A percentile compares a stretch with the other conserved stretches of the same genome.
Conservation (phyloP, 2,888 invertebrate species). For the Aspidiotus rigidus region DNA sequence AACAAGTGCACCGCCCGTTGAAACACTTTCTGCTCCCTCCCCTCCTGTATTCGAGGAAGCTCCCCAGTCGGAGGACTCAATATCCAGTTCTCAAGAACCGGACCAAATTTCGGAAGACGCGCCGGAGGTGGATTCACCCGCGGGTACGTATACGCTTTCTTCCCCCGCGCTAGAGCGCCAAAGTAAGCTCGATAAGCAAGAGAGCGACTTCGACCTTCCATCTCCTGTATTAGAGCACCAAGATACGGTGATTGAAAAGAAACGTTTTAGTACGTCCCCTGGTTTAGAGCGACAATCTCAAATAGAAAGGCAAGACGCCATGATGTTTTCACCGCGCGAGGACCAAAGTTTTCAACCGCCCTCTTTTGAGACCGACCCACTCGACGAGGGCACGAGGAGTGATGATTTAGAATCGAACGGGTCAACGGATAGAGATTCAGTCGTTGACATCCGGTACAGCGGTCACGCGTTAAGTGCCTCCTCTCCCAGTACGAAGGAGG, state of each 20-base stretch:
- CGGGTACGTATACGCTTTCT: neutral
- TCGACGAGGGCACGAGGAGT: neutral
- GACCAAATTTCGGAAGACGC: neutral
- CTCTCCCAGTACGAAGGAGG: neutral
- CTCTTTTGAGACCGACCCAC: neutral
- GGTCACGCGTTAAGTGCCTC: slow-evolving; percentile 12
- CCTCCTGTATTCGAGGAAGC: neutral
- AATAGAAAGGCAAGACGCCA: slow-evolving; percentile 4
- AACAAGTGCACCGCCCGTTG: neutral
- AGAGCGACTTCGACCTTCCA: neutral
- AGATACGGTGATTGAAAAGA: slow-evolving; percentile 13
- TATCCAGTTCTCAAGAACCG: neutral
- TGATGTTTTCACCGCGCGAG: neutral
- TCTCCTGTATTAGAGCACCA: slow-evolving; percentile 7
- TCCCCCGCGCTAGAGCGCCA: slow-evolving; percentile 5
- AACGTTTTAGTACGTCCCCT: neutral
- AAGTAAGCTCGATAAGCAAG: neutral
- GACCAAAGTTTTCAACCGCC: neutral
- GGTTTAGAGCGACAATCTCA: neutral
- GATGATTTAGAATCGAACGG: slow-evolving; percentile 9
- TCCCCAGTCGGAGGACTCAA: neutral
- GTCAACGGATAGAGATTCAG: slow-evolving; percentile 22
- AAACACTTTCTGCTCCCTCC: neutral
- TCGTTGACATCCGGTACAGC: slow-evolving; percentile 19
- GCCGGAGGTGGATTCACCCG: neutral